phyloP scores from a whole-genome alignment of 2,888 invertebrate species.

The Rhagophthalmus giganteus region DNA sequence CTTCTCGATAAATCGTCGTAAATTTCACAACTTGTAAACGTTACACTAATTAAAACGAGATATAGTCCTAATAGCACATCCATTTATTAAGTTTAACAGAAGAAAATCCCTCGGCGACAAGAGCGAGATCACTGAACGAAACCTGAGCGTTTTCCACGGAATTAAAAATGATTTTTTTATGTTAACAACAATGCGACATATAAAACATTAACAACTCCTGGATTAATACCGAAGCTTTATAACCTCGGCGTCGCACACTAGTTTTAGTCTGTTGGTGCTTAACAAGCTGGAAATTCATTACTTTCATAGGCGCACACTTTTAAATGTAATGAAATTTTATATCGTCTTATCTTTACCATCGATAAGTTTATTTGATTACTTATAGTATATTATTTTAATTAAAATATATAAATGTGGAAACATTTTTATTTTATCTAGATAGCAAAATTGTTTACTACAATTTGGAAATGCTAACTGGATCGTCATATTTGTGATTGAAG shows the following conservation, averaged over 20 bases:
- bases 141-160: too few species aligned
- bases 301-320: slow-evolving; percentile 2
- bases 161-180: too few species aligned
- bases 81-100: slow-evolving; percentile 5
- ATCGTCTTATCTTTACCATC: too few species aligned
- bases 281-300: slow-evolving; percentile 21
- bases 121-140: too few species aligned
- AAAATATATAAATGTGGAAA: too few species aligned
- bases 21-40: slow-evolving; percentile 13
- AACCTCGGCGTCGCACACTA: slow-evolving; percentile 18
- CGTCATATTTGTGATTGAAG: too few species aligned
- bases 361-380: too few species aligned
- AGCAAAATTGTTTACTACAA: too few species aligned
- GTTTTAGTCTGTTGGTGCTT: slow-evolving; percentile 15
- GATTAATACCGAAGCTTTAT: slow-evolving; percentile 15
- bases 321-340: slow-evolving; percentile 2
- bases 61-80: slow-evolving; percentile 5
- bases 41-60: slow-evolving; percentile 9
- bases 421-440: too few species aligned
- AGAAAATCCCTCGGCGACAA: too few species aligned
- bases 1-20: slow-evolving; percentile 6
- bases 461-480: too few species aligned
- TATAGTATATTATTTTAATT: too few species aligned
- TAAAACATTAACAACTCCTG: slow-evolving; percentile 8
- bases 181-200: slow-evolving; percentile 4